These are phyloP conservation scores for Spea bombifrons DNA, from an alignment of 2,113 vertebrate species.

Conservation along the genomic window DNA sequence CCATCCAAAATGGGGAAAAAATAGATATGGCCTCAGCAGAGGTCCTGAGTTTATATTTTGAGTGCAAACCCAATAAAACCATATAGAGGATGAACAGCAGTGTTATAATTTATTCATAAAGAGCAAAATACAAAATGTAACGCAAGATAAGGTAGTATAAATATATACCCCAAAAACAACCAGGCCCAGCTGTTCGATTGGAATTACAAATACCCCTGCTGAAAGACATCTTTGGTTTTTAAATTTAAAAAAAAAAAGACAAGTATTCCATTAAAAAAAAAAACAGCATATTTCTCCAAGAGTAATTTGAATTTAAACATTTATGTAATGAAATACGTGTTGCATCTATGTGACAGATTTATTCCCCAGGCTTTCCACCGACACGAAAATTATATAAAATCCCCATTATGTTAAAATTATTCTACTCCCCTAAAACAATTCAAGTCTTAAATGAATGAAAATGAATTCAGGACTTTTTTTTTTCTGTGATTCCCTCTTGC, in stretches of 20 bases:
- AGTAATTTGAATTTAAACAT: background rate
- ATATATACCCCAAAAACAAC: too few relatives aligned
- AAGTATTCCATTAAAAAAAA: background rate
- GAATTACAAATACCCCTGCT: background rate
- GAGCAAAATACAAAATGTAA: too few relatives aligned
- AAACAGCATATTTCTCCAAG: background rate
- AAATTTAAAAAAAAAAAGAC: background rate
- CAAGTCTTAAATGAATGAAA: background rate
- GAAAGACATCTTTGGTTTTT: background rate
- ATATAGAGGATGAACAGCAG: too few relatives aligned
- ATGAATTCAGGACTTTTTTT: background rate
- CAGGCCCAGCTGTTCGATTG: too few relatives aligned
- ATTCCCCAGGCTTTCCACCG: background rate
- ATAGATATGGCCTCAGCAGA: too few relatives aligned
- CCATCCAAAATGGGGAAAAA: too few relatives aligned
- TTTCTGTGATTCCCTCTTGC: background rate
- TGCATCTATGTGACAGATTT: background rate
- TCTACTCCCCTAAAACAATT: background rate
- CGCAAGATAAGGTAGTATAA: too few relatives aligned
- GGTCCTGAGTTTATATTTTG: too few relatives aligned
- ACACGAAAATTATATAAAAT: background rate
- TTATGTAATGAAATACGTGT: background rate
- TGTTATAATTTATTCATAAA: too few relatives aligned
- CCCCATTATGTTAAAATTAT: background rate
- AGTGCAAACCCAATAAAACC: too few relatives aligned